A percentile compares a stretch with the other conserved stretches of the same genome.
Evolutionary conservation across 2,797 vertebrate species (phyloP).

Genomic region (Urocyon cinereoargenteus): DNA sequence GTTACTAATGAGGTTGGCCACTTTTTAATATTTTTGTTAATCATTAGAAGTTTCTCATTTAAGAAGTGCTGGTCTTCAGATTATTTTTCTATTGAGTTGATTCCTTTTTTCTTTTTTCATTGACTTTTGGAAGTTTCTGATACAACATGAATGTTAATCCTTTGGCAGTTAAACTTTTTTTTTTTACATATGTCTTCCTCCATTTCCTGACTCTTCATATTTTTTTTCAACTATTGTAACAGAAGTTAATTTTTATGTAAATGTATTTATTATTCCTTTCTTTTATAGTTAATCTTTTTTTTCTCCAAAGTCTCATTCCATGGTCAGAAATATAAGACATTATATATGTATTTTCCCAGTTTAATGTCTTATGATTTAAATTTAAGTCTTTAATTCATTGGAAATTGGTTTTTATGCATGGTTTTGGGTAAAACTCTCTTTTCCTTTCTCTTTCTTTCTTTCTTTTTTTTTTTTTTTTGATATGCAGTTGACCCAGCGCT

Average conservation of each 20-base stretch:
- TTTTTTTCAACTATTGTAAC: background rate
- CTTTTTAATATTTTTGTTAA: background rate
- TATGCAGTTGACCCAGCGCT: background rate
- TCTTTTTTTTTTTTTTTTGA: background rate
- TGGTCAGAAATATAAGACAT: background rate
- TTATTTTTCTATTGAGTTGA: background rate
- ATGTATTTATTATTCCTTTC: background rate
- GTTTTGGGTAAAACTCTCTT: background rate
- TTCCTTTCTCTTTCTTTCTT: background rate
- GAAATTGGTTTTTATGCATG: background rate
- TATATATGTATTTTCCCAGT: background rate
- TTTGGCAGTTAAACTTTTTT: background rate
- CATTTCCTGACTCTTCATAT: background rate
- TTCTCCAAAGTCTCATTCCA: background rate
- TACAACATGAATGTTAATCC: background rate
- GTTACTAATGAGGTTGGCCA: background rate
- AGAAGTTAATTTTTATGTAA: background rate
- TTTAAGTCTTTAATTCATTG: background rate
- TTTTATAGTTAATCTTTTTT: background rate
- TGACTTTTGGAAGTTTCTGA: background rate
- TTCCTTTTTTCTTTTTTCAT: background rate
- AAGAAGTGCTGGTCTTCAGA: background rate
- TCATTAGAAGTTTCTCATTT: background rate
- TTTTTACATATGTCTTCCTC: background rate
- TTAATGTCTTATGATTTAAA: background rate